Percentiles rank a stretch among this genome's conserved stretches.
These are phyloP conservation scores for Menidia beryllina DNA, from an alignment of 2,113 vertebrate species.

Conservation along the genomic window DNA sequence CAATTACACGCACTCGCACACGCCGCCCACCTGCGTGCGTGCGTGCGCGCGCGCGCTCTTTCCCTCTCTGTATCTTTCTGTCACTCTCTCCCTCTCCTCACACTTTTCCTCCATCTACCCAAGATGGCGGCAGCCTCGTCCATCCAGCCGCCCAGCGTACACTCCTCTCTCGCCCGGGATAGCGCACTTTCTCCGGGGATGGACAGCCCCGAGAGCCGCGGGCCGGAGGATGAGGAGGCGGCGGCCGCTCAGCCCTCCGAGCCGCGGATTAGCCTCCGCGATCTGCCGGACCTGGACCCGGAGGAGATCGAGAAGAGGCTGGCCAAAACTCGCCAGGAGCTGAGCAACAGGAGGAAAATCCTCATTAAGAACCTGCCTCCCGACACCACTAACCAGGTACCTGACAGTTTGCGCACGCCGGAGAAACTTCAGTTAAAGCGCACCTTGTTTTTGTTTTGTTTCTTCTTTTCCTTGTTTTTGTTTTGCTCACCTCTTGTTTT, in stretches of 20 bases:
- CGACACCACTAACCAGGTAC: slow-evolving; percentile 92
- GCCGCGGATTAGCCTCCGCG: slow-evolving; percentile 69
- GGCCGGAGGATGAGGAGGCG: slow-evolving; percentile 72
- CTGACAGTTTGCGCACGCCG: neutral
- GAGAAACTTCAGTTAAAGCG: neutral
- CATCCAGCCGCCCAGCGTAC: slow-evolving; percentile 83
- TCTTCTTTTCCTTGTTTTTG: neutral
- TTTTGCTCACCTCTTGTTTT: neutral
- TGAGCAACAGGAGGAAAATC: slow-evolving; percentile 96
- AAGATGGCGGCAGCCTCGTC: slow-evolving; percentile 86
- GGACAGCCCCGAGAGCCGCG: slow-evolving; percentile 76
- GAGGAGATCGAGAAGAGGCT: slow-evolving; percentile 87
- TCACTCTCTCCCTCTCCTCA: slow-evolving; percentile 28
- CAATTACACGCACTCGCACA: slow-evolving; percentile 44
- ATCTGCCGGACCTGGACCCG: slow-evolving; percentile 81
- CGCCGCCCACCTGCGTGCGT: slow-evolving; percentile 54
- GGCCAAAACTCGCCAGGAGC: slow-evolving; percentile 88
- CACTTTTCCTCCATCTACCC: slow-evolving; percentile 79
- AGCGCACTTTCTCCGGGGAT: slow-evolving; percentile 73
- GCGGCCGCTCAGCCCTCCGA: slow-evolving; percentile 60
- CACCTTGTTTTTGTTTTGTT: neutral
- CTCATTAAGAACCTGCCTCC: slow-evolving; percentile 92
- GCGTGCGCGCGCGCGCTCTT: slow-evolving; percentile 1
- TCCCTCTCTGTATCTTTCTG: slow-evolving; percentile 35
- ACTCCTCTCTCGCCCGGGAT: slow-evolving; percentile 71